A percentile compares a stretch with the other conserved stretches of the same genome.
Conservation (phyloP, 2,888 invertebrate genomes). For the Rhamnusium bicolor region DNA sequence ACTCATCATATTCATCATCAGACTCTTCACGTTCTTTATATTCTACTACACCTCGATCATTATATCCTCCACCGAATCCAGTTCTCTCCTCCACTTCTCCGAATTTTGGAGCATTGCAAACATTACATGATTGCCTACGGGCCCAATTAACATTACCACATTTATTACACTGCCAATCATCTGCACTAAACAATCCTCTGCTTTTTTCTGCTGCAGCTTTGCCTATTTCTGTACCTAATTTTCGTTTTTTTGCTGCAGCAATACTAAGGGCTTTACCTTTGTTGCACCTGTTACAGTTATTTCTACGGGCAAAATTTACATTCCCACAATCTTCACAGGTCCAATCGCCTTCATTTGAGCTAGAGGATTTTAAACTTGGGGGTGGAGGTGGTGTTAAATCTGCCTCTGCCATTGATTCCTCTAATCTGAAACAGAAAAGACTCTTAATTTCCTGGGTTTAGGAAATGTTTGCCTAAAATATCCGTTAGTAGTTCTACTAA, state of each 20-base stretch:
- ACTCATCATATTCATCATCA: constrained; percentile 97
- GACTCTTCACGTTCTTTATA: constrained; percentile 90
- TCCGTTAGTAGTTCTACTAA: neutral
- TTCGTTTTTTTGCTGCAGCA: constrained; percentile 78
- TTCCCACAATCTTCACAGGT: constrained; percentile 88
- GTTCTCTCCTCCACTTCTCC: constrained; percentile 90
- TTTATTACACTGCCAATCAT: constrained; percentile 99
- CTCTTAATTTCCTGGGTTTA: neutral
- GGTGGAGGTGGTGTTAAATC: constrained; percentile 65
- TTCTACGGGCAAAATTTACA: constrained; percentile 93
- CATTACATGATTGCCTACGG: constrained; percentile 94
- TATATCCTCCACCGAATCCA: constrained; percentile 92
- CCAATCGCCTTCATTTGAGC: constrained; percentile 75
- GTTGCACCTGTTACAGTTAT: constrained; percentile 93
- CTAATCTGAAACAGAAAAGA: constrained; percentile 50
- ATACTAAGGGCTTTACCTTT: constrained; percentile 71
- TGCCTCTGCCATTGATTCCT: constrained; percentile 63
- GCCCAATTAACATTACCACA: constrained; percentile 99
- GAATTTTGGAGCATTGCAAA: constrained; percentile 98
- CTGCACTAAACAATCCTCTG: constrained; percentile 95
- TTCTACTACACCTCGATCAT: constrained; percentile 96
- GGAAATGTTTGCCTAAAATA: constrained; percentile 18
- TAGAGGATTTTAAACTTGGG: constrained; percentile 59
- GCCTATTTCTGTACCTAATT: constrained; percentile 96
- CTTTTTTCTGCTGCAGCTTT: constrained; percentile 99